These are phyloP conservation scores for Dendrolimus kikuchii DNA, from an alignment of 1,140 invertebrate genomes.

Conservation along the genomic window DNA sequence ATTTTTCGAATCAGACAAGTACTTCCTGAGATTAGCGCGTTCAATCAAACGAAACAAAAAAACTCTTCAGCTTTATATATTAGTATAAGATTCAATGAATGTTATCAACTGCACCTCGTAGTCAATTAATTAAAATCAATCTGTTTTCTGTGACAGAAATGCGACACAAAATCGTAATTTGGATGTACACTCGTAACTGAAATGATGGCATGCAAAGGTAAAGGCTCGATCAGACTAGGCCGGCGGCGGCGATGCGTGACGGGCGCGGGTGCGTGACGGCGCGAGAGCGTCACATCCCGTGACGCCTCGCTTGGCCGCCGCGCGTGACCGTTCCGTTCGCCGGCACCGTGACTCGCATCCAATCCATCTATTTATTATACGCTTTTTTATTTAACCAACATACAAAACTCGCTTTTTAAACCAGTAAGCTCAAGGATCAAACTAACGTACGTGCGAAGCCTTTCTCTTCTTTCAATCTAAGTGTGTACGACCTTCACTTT, in stretches of 20 bases:
- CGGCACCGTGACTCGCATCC: constrained; percentile 31
- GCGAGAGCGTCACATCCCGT: constrained; percentile 27
- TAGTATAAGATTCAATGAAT: too few relatives aligned
- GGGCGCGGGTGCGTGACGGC: constrained; percentile 6
- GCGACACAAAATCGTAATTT: too few relatives aligned
- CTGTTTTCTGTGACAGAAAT: too few relatives aligned
- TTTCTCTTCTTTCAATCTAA: constrained; percentile 4
- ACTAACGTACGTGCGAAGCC: constrained; percentile 3
- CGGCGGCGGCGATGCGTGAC: constrained; percentile 21
- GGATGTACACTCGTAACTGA: not conserved
- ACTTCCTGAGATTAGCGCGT: too few relatives aligned
- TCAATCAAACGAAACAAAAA: too few relatives aligned
- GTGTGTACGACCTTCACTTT: constrained; percentile 1
- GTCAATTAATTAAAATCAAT: too few relatives aligned
- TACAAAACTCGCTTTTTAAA: constrained; percentile 36
- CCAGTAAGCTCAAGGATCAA: constrained; percentile 20
- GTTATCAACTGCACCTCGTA: too few relatives aligned
- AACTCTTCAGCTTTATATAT: too few relatives aligned
- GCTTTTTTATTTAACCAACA: constrained; percentile 21
- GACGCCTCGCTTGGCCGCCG: constrained; percentile 32
- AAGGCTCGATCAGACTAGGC: constrained; percentile 38
- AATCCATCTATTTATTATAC: constrained; percentile 29
- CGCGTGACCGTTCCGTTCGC: constrained; percentile 55
- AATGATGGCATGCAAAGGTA: constrained; percentile 38
- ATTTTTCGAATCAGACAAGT: too few relatives aligned